phyloP scores from a whole-genome alignment of 1,140 invertebrate species.

The Caerostris extrusa region DNA sequence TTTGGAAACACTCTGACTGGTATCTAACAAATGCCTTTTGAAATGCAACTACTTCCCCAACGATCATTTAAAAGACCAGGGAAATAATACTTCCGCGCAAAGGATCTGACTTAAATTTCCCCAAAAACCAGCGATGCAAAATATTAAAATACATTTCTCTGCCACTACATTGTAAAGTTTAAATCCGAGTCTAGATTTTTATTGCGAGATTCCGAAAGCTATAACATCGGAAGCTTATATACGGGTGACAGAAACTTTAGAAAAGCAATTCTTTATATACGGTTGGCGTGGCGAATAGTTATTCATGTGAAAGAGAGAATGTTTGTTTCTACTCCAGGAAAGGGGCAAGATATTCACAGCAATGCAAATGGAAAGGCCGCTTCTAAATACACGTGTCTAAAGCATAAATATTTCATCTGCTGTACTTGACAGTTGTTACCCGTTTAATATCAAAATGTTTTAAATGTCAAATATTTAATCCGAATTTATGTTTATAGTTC shows the following conservation, averaged over 20 bases:
- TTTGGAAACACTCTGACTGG: neutral
- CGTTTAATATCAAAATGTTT: too few species aligned
- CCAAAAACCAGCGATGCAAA: neutral
- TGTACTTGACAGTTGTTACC: too few species aligned
- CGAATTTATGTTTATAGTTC: too few species aligned
- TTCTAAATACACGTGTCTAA: too few species aligned
- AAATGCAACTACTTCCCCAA: neutral
- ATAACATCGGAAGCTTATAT: neutral
- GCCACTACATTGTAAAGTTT: neutral
- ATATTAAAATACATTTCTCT: conserved; percentile 5
- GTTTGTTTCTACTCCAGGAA: too few species aligned
- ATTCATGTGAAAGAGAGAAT: neutral
- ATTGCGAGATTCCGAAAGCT: neutral
- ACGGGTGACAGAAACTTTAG: neutral
- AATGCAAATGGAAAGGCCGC: neutral
- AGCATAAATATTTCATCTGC: too few species aligned
- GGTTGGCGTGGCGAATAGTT: neutral
- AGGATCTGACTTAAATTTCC: neutral
- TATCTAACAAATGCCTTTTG: too few species aligned
- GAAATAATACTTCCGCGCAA: neutral
- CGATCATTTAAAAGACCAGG: neutral
- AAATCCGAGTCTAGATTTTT: neutral
- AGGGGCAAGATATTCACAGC: neutral
- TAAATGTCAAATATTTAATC: too few species aligned
- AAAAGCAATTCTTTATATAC: neutral